Evolutionary conservation across 2,113 vertebrate species (phyloP).

Genomic region (Myrmophylax atrothorax): DNA sequence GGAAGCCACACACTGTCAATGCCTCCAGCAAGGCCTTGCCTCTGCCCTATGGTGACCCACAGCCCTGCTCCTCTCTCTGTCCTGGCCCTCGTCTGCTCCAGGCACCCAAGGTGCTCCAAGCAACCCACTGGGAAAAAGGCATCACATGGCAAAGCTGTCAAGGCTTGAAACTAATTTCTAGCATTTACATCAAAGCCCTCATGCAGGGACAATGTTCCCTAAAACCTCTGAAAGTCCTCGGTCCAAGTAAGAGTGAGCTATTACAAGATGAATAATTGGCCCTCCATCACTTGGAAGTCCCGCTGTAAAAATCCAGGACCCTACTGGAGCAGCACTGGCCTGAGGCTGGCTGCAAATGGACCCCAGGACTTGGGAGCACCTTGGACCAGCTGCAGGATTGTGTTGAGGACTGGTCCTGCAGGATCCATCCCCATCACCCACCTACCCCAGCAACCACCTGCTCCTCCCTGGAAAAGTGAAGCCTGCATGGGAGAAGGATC

Average conservation of each 20-base stretch:
- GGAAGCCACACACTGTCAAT: not conserved
- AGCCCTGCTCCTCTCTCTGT: not conserved
- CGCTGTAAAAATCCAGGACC: not conserved
- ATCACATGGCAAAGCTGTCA: not conserved
- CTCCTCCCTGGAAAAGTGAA: not conserved
- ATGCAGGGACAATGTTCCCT: not conserved
- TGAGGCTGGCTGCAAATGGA: not conserved
- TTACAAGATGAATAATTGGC: conserved; percentile 4
- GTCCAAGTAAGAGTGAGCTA: not conserved
- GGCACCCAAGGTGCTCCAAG: not conserved
- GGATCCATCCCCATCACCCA: not conserved
- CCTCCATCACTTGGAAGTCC: not conserved
- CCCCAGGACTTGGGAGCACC: not conserved
- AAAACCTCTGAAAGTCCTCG: conserved; percentile 18
- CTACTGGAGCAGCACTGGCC: not conserved
- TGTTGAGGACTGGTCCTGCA: not conserved
- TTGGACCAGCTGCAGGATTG: not conserved
- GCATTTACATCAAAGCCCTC: not conserved
- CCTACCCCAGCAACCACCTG: rapidly evolving
- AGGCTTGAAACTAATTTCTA: not conserved
- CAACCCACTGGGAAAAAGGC: not conserved
- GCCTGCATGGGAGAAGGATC: rapidly evolving
- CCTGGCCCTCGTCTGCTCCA: not conserved
- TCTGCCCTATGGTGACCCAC: not conserved
- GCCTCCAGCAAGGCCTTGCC: not conserved